Evolutionary conservation across 2,113 vertebrate species (phyloP), one percentile per base, ranked within the genome.

Genomic region (Anoura caudifer): DNA sequence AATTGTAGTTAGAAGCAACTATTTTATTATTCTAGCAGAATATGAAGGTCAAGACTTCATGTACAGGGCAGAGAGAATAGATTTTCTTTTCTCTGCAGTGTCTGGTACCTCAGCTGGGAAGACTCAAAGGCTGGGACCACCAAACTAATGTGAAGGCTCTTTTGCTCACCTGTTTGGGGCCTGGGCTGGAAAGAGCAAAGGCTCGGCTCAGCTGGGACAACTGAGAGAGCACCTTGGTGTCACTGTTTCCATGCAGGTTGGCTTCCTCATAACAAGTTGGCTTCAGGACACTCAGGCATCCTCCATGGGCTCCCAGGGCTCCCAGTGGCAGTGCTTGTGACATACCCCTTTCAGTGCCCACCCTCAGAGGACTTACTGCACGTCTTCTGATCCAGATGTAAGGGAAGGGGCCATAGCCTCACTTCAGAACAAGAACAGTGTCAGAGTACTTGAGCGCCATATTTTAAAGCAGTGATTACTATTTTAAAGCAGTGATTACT

Each of bases 291-390:
- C 4, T 59, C 14, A 79, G 45, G 16, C 15, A 26, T 16, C 7
- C 20, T 33, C 9, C 54, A 19, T 45, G 14, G 28, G 10, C 90
- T 33, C 22, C 5, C 22, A 87, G 7, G 7, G 2, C 4, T 93
- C 22, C 7, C 67, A 28, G 5, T 36, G 4, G 5, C 33, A 65
- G 16, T 4, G 6, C 33, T 52, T 20, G 11, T 72, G 36, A 50
- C 14, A 47, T 10, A 1, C 2, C 1, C 7, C 5, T 0, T 72
- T 70, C 8, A 59, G 14, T 6, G 52, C 0, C 0, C 28, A 83
- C 2, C 3, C 13, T 52, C 22, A 59, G 38, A 87, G 33, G 20
- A 56, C 3, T 81, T 22, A 5, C 0, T 11, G 11, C 7, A 56
- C 0, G 10, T 3, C 12, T 45, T 73, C 38, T 87, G 45, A 91